Evolutionary conservation across 2,113 vertebrate genomes (phyloP), one percentile per base, ranked within the genome.

Genomic region (Oceanodroma tethys): DNA sequence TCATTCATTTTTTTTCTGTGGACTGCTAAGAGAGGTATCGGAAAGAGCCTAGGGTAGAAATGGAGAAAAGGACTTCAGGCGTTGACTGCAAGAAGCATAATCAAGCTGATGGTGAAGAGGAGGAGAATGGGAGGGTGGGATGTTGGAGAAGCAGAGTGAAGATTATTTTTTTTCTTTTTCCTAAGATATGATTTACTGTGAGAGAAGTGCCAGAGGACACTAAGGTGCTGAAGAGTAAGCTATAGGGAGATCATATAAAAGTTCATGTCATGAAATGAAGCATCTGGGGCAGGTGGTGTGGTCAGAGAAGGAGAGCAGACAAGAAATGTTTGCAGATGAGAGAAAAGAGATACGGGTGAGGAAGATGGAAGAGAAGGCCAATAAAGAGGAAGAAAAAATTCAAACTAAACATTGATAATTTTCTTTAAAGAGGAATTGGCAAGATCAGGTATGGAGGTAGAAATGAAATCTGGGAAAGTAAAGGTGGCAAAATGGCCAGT

Each of bases 61-160:
- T 52, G 26, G 36, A 50, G 36, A 15, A 78, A 79, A 85, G n/a
- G 14, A 78, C 67, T 81, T 52, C 34, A 73, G 16, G 21, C 3
- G 1, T 29, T 80, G 56, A 88, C 7, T 42, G 5, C 15, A 80
- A 65, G 30, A 42, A 78, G 9, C 22, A 42, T 70, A 73, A 19
- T 42, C 63, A 70, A 86, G 13, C 25, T 81, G 65, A 74, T 83
- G 13, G 19, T 36, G 22, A 81, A 86, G 88, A 63, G 29, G 22
- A 86, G 17, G 4, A 26, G 30, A 81, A 86, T 34, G 21, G 25
- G 11, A 68, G 3, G 11, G 2, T 0, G 0, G 6, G 16, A 15
- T 2, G 13, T 9, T 79, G 13, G 17, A 78, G 29, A 78, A 94
- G 9, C 20, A 89, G 7, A 50, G 16, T 30, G 16, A 66, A 47